Base-by-base conservation (phyloP, 2,888 invertebrate genomes). In the Belgica antarctica region DNA sequence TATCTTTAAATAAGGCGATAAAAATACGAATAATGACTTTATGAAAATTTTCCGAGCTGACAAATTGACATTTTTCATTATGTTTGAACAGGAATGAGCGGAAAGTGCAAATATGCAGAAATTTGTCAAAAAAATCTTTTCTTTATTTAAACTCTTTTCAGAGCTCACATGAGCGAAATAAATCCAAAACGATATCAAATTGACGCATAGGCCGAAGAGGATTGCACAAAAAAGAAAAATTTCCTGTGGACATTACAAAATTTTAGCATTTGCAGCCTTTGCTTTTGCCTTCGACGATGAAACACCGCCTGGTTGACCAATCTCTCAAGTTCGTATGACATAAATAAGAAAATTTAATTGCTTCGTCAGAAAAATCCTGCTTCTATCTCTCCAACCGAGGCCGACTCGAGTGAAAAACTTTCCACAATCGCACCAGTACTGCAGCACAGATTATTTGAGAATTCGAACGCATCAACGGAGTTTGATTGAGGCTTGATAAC, bases 321-420 rank as follows among this genome's bases (percentile, higher is more conserved):
- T 41, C 52, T 52, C 52, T 52, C 52, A 52, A 22, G 52, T 19
- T 52, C 41, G 63, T 41, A 63, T 63, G 24, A 63, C 28, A 65
- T 65, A 65, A 65, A 65, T 65, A 65, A 65, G 65, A 65, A 65
- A 65, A 65, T 65, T 46, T 41, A 65, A 65, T 65, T 65, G 65
- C 65, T 65, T 24, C 47, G 36, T 65, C 25, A 59, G 59, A 59
- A 59, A 59, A 59, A 59, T 52, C 17, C n/a, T n/a, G 12, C 41
- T 12, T 41, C 41, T 10, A 41, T 41, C 41, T 41, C 41, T 41
- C 41, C 10, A 15, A 15, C 41, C 41, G 12, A n/a, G 34, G 10
- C 52, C 52, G 22, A 52, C 22, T 17, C 52, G 10, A 52, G 19
- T 52, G 22, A 52, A 52, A 52, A 24, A 10, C 10, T 52, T 52